Base-by-base conservation (phyloP, 1,140 invertebrate species). In the Eriosoma lanigerum region DNA sequence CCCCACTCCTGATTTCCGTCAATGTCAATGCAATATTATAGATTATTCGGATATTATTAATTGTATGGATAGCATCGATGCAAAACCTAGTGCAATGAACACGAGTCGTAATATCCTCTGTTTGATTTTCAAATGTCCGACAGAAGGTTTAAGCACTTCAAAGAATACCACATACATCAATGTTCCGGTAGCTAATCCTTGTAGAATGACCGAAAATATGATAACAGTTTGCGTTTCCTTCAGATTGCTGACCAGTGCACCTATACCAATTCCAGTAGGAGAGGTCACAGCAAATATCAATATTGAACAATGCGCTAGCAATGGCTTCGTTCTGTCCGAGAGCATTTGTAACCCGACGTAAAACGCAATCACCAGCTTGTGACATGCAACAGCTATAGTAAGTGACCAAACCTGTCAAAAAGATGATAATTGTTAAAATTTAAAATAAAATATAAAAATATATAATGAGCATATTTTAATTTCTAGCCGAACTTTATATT, bases 1-100 rank as follows among this genome's bases (percentile, higher is more conserved):
- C n/a, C n/a, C n/a, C n/a, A n/a, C n/a, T n/a, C n/a, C n/a, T n/a
- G n/a, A n/a, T n/a, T n/a, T n/a, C n/a, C n/a, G n/a, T n/a, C n/a
- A n/a, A n/a, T n/a, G n/a, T n/a, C n/a, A n/a, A n/a, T n/a, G n/a
- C n/a, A n/a, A n/a, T n/a, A n/a, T n/a, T n/a, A n/a, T n/a, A n/a
- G n/a, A n/a, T 50, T 19, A 44, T 56, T 75, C 75, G 15, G 73
- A 76, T 80, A 48, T 24, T 3, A 26, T 24, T 15, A 92, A 86
- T 83, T 93, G 90, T 58, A 94, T 85, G 75, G 89, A 89, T 82
- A 93, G 90, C 93, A 95, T 95, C 72, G 93, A 84, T 81, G 88
- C 86, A 85, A 94, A 95, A 80, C 93, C 93, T 32, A 91, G 83
- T 32, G 93, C 84, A 26, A 94, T 90, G 1, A 91, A 89, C 2